phyloP scores from a whole-genome alignment of 2,888 invertebrate species.

The Melanargia galathea region DNA sequence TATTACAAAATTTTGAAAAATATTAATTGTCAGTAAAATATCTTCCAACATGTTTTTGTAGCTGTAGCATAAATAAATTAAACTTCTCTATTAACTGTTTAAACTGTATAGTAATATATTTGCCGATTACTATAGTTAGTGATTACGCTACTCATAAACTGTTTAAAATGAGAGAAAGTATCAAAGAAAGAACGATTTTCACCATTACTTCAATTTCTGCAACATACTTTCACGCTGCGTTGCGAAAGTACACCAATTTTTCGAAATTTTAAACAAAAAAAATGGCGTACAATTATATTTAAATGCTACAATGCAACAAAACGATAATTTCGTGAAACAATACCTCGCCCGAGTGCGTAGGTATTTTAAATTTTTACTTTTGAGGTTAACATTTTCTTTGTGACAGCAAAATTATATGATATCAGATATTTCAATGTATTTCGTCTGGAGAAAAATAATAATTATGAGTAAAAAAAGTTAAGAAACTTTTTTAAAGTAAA shows the following conservation, averaged over 20 bases:
- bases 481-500: background rate
- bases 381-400: slow-evolving; percentile 18
- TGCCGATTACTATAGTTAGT: too few species aligned
- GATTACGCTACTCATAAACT: too few species aligned
- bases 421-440: slow-evolving; percentile 15
- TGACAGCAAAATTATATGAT: slow-evolving; percentile 27
- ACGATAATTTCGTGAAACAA: slow-evolving; percentile 41
- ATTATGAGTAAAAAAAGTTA: background rate
- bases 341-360: slow-evolving; percentile 28
- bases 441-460: slow-evolving; percentile 2
- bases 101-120: too few species aligned
- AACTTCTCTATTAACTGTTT: too few species aligned
- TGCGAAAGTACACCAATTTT: slow-evolving; percentile 31
- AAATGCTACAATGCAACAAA: slow-evolving; percentile 29
- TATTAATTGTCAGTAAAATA: too few species aligned
- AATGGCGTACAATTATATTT: slow-evolving; percentile 34
- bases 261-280: slow-evolving; percentile 26
- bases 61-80: too few species aligned
- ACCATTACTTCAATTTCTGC: background rate
- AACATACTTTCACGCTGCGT: slow-evolving; percentile 1
- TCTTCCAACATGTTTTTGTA: too few species aligned
- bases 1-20: too few species aligned
- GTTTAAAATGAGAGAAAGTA: background rate
- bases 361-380: slow-evolving; percentile 21
- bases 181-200: background rate